Conservation (phyloP, 2,888 invertebrate genomes). For the Tinea semifulvella region DNA sequence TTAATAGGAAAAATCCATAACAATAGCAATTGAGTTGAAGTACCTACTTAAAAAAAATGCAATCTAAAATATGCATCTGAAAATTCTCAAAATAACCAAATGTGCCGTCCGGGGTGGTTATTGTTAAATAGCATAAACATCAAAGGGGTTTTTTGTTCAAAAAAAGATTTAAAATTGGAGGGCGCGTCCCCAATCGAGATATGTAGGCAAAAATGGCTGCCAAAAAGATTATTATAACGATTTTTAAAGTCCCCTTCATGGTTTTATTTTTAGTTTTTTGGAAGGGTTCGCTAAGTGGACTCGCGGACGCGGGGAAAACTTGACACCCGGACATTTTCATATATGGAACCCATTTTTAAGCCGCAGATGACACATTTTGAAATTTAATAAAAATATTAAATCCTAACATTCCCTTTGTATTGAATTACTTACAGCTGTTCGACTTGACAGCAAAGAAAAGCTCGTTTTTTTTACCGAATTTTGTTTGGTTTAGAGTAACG, state of each 20-base stretch:
- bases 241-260: slow-evolving; percentile 57
- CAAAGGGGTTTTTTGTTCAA: slow-evolving; percentile 62
- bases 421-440: too few species aligned
- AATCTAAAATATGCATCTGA: slow-evolving; percentile 60
- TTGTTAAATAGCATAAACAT: slow-evolving; percentile 62
- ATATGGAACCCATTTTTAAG: too few species aligned
- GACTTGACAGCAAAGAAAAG: too few species aligned
- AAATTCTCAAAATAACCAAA: slow-evolving; percentile 59
- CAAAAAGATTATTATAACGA: slow-evolving; percentile 64
- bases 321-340: too few species aligned
- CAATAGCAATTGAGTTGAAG: too few species aligned
- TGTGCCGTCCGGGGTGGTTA: slow-evolving; percentile 59
- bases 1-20: not conserved
- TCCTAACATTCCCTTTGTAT: too few species aligned
- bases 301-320: slow-evolving; percentile 29
- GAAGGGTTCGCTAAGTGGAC: slow-evolving; percentile 59
- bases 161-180: slow-evolving; percentile 62
- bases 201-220: slow-evolving; percentile 52
- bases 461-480: too few species aligned
- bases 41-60: not conserved
- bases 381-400: too few species aligned
- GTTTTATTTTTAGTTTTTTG: slow-evolving; percentile 35
- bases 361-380: too few species aligned
- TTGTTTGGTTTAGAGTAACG: too few species aligned
- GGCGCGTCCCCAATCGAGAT: slow-evolving; percentile 49